Percentiles rank a stretch among this genome's conserved stretches.
Evolutionary conservation across 2,113 vertebrate genomes (phyloP).

Genomic region (Callipepla squamata): DNA sequence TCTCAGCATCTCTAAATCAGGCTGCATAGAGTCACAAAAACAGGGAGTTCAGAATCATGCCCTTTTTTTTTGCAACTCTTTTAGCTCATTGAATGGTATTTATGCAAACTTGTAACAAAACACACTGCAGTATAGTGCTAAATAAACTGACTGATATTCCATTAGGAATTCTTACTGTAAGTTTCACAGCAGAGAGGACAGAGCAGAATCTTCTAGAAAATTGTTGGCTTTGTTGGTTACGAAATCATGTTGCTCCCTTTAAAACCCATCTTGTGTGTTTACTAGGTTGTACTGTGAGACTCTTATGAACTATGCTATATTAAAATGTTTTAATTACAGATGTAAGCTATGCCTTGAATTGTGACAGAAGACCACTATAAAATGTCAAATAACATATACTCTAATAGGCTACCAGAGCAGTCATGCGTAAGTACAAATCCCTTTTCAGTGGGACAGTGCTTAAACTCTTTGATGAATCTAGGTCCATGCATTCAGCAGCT

Average conservation of each 20-base stretch:
- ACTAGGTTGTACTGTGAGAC: not conserved
- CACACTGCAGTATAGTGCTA: not conserved
- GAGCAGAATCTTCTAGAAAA: not conserved
- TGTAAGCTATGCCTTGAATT: conserved; percentile 12
- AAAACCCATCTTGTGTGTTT: not conserved
- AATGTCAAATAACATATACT: not conserved
- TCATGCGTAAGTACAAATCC: conserved; percentile 47
- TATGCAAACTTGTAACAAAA: conserved; percentile 9
- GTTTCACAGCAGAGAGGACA: not conserved
- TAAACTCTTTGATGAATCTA: conserved; percentile 50
- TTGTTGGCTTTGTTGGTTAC: not conserved
- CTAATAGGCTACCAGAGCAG: conserved; percentile 30
- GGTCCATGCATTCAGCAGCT: conserved; percentile 12
- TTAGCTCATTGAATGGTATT: conserved; percentile 20
- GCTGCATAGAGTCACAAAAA: not conserved
- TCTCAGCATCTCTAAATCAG: conserved; percentile 4
- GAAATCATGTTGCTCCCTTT: conserved; percentile 1
- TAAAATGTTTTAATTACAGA: conserved; percentile 57
- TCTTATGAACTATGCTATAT: not conserved
- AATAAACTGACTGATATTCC: not conserved
- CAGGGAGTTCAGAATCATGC: not conserved
- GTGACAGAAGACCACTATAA: conserved; percentile 7
- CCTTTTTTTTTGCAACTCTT: conserved; percentile 22
- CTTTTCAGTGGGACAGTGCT: conserved; percentile 50
- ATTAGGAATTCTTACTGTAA: conserved; percentile 12